Evolutionary conservation across 2,888 invertebrate species (phyloP).

Genomic region (Lithophane socia): DNA sequence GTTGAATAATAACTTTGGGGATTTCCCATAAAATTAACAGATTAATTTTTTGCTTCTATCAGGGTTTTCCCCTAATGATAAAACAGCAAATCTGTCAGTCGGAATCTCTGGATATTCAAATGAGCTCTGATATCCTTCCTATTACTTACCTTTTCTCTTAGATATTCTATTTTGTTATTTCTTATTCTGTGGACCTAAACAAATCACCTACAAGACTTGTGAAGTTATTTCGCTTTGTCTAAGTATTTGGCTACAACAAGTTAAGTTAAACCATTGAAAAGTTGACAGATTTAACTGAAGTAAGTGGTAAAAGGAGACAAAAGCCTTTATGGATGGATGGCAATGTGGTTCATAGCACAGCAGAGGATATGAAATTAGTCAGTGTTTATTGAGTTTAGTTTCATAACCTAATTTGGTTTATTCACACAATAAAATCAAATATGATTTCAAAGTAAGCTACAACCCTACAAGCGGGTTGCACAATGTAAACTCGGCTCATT

Average conservation of each 20-base stretch:
- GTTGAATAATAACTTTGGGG: not conserved
- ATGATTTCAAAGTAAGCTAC: not conserved
- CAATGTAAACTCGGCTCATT: not conserved
- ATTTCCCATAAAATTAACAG: not conserved
- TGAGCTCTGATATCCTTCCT: not conserved
- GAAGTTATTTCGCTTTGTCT: not conserved
- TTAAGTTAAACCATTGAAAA: not conserved
- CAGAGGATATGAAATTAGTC: not conserved
- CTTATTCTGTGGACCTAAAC: not conserved
- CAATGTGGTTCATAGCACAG: not conserved
- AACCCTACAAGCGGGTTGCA: not conserved
- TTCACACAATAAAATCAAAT: not conserved
- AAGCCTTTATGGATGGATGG: not conserved
- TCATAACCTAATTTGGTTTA: not conserved
- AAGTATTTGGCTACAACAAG: not conserved
- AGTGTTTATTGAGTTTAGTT: not conserved
- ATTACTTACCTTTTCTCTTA: not conserved
- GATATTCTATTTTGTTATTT: not conserved
- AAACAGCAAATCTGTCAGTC: not conserved
- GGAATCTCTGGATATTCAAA: not conserved
- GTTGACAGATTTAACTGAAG: not conserved
- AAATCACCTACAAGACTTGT: not conserved
- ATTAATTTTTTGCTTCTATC: not conserved
- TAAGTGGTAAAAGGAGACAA: not conserved
- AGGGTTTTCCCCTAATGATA: not conserved